Percentiles rank a stretch among this genome's conserved stretches.
Evolutionary conservation across 2,888 invertebrate genomes (phyloP).

Genomic region (Stomorhina lunata): DNA sequence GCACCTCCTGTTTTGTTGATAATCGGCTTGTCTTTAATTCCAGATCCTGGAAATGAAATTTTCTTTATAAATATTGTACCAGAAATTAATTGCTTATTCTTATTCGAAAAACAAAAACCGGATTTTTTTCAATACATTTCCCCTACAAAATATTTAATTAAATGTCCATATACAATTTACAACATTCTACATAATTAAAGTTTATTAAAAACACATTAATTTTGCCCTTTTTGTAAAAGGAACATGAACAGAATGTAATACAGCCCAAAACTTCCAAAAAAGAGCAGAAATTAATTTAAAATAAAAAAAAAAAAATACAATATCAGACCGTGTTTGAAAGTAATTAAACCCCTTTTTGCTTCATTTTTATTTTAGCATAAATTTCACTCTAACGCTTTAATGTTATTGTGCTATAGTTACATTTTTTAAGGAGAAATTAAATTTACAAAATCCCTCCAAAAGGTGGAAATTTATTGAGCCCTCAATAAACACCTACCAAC

Average conservation of each 20-base stretch:
- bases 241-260: not conserved
- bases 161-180: slow-evolving; percentile 10
- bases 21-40: too few relatives aligned
- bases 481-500: not conserved
- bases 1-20: too few relatives aligned
- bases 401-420: not conserved
- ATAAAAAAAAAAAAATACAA: not conserved
- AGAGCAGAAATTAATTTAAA: slow-evolving; percentile 33
- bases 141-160: not conserved
- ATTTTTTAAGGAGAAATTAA: not conserved
- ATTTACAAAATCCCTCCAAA: slow-evolving; percentile 7
- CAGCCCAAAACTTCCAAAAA: not conserved
- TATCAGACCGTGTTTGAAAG: not conserved
- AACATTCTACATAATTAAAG: slow-evolving; percentile 35
- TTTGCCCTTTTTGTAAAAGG: not conserved
- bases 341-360: slow-evolving; percentile 27
- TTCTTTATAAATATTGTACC: too few relatives aligned
- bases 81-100: too few relatives aligned
- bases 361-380: not conserved
- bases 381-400: slow-evolving; percentile 4
- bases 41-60: too few relatives aligned
- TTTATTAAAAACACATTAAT: slow-evolving; percentile 59
- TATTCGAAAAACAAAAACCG: not conserved
- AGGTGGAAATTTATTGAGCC: not conserved
- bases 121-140: not conserved